phyloP scores from a whole-genome alignment of 2,113 vertebrate genomes.

The Carettochelys insculpta region DNA sequence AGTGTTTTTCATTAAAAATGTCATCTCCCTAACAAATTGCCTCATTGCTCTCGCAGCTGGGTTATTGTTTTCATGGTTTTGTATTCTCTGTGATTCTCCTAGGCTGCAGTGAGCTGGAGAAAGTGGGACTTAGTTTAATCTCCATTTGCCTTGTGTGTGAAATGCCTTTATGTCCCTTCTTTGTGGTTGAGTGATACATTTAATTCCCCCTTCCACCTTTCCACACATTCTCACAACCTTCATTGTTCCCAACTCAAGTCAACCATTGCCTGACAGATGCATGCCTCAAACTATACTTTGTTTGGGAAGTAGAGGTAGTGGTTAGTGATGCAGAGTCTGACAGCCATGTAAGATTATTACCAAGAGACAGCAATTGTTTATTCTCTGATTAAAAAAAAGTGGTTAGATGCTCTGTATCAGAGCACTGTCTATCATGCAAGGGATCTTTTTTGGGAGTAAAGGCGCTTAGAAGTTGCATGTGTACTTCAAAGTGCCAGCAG shows the following conservation, averaged over 20 bases:
- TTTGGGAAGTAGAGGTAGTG: background rate
- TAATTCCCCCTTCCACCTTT: background rate
- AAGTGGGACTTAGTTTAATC: constrained; percentile 13
- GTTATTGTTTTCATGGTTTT: constrained; percentile 74
- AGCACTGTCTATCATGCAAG: background rate
- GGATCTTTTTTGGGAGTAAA: background rate
- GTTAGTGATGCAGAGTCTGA: background rate
- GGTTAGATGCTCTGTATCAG: background rate
- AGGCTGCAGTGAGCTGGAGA: constrained; percentile 58
- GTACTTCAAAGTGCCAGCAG: no score
- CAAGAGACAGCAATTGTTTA: background rate
- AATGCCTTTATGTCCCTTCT: constrained; percentile 14
- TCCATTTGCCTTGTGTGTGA: background rate
- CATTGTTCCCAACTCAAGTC: background rate
- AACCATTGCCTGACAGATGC: background rate
- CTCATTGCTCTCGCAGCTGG: constrained; percentile 84
- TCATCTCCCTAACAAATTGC: constrained; percentile 91
- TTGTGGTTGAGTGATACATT: constrained; percentile 14
- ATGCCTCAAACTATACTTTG: background rate
- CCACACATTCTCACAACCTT: background rate
- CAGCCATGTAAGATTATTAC: background rate
- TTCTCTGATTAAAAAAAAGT: background rate
- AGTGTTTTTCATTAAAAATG: constrained; percentile 93
- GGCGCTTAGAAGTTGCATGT: no score
- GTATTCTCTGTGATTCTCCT: constrained; percentile 67